phyloP scores from a whole-genome alignment of 2,113 vertebrate species.

The Pteruthius melanotis region DNA sequence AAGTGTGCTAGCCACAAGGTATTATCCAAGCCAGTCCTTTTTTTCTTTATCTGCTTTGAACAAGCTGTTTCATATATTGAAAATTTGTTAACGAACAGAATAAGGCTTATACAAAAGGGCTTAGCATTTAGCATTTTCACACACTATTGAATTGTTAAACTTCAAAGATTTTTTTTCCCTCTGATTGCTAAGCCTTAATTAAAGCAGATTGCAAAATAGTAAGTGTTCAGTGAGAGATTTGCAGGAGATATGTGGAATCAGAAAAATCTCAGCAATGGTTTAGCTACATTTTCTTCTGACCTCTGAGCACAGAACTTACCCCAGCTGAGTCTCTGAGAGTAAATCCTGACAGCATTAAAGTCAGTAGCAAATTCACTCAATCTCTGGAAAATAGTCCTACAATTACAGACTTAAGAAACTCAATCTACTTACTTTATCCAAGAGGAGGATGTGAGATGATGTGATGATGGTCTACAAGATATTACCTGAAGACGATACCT shows the following conservation, averaged over 20 bases:
- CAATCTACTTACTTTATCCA: slow-evolving; percentile 46
- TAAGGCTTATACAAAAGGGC: slow-evolving; percentile 8
- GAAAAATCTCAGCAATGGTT: background rate
- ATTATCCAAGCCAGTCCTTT: background rate
- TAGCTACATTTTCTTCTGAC: slow-evolving; percentile 20
- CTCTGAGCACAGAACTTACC: slow-evolving; percentile 8
- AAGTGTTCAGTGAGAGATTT: background rate
- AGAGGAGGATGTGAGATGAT: slow-evolving; percentile 25
- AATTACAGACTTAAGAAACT: slow-evolving; percentile 61
- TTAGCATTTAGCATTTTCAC: slow-evolving; percentile 39
- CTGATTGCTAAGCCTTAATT: slow-evolving; percentile 52
- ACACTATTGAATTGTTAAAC: slow-evolving; percentile 24
- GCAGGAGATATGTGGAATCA: slow-evolving; percentile 2
- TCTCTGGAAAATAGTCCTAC: slow-evolving; percentile 45
- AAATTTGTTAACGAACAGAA: background rate
- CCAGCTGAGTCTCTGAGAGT: background rate
- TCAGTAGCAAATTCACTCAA: slow-evolving; percentile 25
- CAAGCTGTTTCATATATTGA: background rate
- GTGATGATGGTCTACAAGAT: slow-evolving; percentile 45
- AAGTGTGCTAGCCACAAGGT: background rate
- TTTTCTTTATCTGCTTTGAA: background rate
- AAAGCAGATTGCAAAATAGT: slow-evolving; percentile 34
- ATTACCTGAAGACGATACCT: background rate
- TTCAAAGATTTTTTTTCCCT: slow-evolving; percentile 36
- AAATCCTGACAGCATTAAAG: slow-evolving; percentile 48